Percentiles rank a stretch among this genome's conserved stretches.
These are phyloP conservation scores for Hydractinia symbiolongicarpus DNA, from an alignment of 30 jellyfish, hydroid and myxozoan genomes.

Conservation along the genomic window DNA sequence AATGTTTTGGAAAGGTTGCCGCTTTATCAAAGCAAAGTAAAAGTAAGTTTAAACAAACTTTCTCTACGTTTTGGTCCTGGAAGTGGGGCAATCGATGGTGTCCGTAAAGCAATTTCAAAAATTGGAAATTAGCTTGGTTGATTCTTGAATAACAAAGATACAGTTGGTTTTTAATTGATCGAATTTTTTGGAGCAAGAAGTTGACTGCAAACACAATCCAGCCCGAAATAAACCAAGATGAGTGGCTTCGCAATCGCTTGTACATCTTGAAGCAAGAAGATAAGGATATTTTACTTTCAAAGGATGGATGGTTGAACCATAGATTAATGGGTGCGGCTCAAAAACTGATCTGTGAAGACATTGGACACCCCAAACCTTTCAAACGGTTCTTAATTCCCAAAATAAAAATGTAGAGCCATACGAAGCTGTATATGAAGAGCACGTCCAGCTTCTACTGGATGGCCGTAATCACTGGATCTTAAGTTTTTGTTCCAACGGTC, in stretches of 20 bases:
- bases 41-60: not conserved
- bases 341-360: not conserved
- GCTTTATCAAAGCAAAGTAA: not conserved
- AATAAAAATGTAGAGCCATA: not conserved
- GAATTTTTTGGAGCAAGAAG: not conserved
- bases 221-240: not conserved
- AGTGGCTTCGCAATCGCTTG: slow-evolving; percentile 4
- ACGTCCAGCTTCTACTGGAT: not conserved
- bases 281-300: slow-evolving; percentile 2
- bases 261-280: not conserved
- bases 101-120: slow-evolving; percentile 7
- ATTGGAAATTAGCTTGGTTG: not conserved
- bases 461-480: slow-evolving; percentile 1
- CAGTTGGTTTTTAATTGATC: slow-evolving; percentile 6
- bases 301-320: not conserved
- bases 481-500: slow-evolving; percentile 2
- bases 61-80: too few species aligned
- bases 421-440: not conserved
- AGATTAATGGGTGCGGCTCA: not conserved
- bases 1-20: too few species aligned
- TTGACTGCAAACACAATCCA: not conserved
- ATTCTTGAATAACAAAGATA: not conserved
- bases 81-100: slow-evolving; percentile 10
- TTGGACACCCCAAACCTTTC: not conserved
- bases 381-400: not conserved